Evolutionary conservation across 2,797 vertebrate species (phyloP), one percentile per base, ranked within the genome.

Genomic region (Euphonia xanthogaster): DNA sequence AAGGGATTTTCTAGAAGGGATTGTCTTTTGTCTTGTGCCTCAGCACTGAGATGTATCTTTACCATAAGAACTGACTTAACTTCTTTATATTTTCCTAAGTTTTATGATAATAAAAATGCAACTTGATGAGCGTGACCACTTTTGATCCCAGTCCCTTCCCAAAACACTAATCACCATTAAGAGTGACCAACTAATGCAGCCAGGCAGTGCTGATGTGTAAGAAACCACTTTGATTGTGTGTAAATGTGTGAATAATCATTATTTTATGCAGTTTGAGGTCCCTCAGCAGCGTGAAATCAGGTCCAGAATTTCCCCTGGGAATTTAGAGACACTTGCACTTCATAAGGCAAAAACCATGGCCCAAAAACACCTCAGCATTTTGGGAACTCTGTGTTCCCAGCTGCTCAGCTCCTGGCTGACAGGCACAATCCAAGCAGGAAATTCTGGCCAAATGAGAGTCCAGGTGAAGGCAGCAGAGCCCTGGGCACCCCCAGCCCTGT

Each of bases 31-130:
- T 82, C 68, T 94, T 80, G 80, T 96, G 79, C 58, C 94, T 91
- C 54, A 53, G 70, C 78, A 78, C 79, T 37, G 62, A 60, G 58
- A 33, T 88, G 80, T 72, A 53, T 55, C 83, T 83, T 83, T 60
- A 80, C 66, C 30, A 40, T n/a, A 58, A 76, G 55, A 93, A 88
- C 85, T 95, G 91, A 86, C 92, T 83, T 88, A 80, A 37, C 66
- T 80, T 31, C 66, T 87, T 80, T 58, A 66, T 55, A 83, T 78
- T 51, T 85, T 70, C 67, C 63, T 42, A 72, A 67, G 47, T 87
- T 73, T 74, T 90, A 37, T 76, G 22, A 62, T 40, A 97, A 96
- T 96, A 96, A 97, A 97, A 93, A 57, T 37, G 50, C 30, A 81
- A 72, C 55, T 63, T 35, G 75, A 93, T 3, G 5, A 47, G 84